Evolutionary conservation across 2,797 vertebrate genomes (phyloP).

Genomic region (Dipus sagitta): DNA sequence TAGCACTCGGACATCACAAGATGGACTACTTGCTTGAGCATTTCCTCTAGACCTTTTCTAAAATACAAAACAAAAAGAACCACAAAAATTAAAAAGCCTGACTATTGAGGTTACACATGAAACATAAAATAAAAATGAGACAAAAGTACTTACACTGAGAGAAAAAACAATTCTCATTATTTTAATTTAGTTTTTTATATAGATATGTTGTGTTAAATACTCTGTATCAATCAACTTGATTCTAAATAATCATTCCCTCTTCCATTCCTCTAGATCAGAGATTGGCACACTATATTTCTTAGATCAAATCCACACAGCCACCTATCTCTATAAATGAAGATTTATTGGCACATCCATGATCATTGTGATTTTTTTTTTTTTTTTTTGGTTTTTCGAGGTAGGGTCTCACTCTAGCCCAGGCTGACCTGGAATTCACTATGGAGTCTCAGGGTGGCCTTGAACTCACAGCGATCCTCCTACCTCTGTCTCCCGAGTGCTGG

Average conservation of each 20-base stretch:
- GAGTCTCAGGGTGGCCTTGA: too few relatives aligned
- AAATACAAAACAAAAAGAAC: conserved; percentile 20
- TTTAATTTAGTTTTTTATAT: conserved; percentile 37
- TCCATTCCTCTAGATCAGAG: conserved; percentile 22
- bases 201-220: not conserved
- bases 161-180: not conserved
- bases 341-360: not conserved
- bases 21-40: conserved; percentile 83
- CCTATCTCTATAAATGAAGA: not conserved
- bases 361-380: not conserved
- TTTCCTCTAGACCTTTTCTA: conserved; percentile 92
- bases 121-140: conserved; percentile 47
- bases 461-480: too few relatives aligned
- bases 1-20: conserved; percentile 90
- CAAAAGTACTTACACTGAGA: conserved; percentile 11
- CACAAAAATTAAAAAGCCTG: conserved; percentile 33
- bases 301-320: not conserved
- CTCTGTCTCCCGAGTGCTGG: too few relatives aligned
- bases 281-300: not conserved
- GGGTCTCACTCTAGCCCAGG: too few relatives aligned
- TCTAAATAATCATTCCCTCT: conserved; percentile 22
- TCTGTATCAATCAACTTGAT: not conserved
- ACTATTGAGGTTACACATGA: not conserved
- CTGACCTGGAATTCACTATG: too few relatives aligned
- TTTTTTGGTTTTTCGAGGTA: too few relatives aligned